Conservation (phyloP, 2,113 vertebrate genomes). For the Lagopus muta region DNA sequence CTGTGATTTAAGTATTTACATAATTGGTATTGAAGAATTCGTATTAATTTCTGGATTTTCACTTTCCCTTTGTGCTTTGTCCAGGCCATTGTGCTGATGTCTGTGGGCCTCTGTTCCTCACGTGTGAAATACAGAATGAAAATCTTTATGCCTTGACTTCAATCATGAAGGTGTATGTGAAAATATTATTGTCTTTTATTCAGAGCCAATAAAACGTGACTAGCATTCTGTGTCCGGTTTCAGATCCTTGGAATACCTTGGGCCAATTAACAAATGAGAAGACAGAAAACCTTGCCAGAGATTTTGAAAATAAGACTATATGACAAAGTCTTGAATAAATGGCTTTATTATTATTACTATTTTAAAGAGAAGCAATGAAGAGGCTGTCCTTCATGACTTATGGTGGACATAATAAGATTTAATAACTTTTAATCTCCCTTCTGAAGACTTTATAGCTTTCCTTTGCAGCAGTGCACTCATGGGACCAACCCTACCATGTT, state of each 20-base stretch:
- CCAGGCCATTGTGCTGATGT: rapidly evolving
- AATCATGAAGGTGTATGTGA: background rate
- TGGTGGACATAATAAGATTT: too few relatives aligned
- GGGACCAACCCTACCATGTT: too few relatives aligned
- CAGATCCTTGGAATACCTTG: background rate
- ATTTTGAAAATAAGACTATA: background rate
- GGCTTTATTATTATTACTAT: too few relatives aligned
- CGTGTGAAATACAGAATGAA: background rate
- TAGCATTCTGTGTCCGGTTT: background rate
- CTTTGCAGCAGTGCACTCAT: too few relatives aligned
- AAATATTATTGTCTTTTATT: background rate
- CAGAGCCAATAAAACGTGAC: background rate
- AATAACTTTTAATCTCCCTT: too few relatives aligned
- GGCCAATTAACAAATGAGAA: background rate
- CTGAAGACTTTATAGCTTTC: too few relatives aligned
- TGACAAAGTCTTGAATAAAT: background rate
- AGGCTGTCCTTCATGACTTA: background rate
- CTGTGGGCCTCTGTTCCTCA: background rate
- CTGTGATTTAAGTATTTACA: background rate
- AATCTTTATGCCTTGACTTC: background rate
- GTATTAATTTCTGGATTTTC: background rate
- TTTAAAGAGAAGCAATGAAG: background rate
- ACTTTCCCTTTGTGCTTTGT: background rate
- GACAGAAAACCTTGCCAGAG: background rate
- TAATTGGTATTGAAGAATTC: background rate